These are phyloP conservation scores for Acanthosepion pharaonis DNA, from an alignment of 2,888 invertebrate genomes.

Conservation along the genomic window DNA sequence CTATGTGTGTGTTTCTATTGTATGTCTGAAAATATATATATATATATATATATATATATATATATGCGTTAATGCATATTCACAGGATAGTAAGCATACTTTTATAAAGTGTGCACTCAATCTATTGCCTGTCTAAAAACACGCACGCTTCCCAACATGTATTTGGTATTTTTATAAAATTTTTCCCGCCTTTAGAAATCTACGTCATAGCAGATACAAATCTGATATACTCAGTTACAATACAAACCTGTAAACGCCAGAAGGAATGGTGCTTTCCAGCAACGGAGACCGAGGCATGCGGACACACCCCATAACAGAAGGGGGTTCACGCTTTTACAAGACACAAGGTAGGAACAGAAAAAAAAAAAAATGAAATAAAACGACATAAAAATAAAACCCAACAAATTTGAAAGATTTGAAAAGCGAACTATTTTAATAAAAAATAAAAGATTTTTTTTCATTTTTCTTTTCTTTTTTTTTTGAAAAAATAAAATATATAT, in stretches of 20 bases:
- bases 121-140: not conserved
- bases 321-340: not conserved
- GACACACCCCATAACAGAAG: constrained; percentile 33
- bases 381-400: not conserved
- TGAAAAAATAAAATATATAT: not conserved
- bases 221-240: not conserved
- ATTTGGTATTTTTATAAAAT: not conserved
- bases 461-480: not conserved
- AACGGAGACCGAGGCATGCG: constrained; percentile 2
- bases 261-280: not conserved
- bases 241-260: constrained; percentile 33
- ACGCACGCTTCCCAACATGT: not conserved
- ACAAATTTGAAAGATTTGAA: constrained; percentile 18
- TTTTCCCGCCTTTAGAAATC: not conserved
- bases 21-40: too few species aligned
- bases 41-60: too few species aligned
- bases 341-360: not conserved
- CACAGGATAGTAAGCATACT: not conserved
- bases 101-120: not conserved
- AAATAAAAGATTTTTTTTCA: not conserved
- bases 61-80: not conserved
- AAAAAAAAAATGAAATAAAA: not conserved
- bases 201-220: not conserved
- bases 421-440: not conserved
- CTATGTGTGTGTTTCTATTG: not conserved